phyloP scores from a whole-genome alignment of 2,888 invertebrate genomes.

The Toxonevra muliebris region DNA sequence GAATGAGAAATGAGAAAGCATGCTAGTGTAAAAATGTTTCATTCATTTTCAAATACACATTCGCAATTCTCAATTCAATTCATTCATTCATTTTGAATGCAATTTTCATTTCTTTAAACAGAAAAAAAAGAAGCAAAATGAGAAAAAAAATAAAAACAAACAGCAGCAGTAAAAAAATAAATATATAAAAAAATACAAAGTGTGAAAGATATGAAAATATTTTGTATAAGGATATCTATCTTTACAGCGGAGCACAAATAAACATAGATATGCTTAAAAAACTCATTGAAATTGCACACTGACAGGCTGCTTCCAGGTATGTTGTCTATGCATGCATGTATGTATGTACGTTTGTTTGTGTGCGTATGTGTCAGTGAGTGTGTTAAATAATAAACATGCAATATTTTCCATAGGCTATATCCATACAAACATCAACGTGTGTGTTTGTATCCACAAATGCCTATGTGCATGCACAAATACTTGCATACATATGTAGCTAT shows the following conservation, averaged over 20 bases:
- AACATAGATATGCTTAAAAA: background rate
- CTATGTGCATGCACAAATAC: constrained; percentile 3
- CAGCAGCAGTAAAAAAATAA: background rate
- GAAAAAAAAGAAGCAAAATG: constrained; percentile 13
- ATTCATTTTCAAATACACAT: constrained; percentile 32
- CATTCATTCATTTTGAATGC: constrained; percentile 37
- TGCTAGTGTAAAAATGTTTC: constrained; percentile 8
- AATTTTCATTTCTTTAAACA: constrained; percentile 32
- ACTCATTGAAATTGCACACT: background rate
- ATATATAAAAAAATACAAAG: constrained; percentile 11
- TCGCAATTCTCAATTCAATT: constrained; percentile 31
- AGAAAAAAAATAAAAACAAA: constrained; percentile 5
- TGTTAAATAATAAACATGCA: constrained; percentile 17
- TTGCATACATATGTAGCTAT: constrained; percentile 6
- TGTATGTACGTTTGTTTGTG: constrained; percentile 2
- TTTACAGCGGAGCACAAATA: constrained; percentile 26
- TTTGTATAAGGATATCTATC: constrained; percentile 9
- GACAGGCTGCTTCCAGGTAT: constrained; percentile 17
- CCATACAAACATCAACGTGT: background rate
- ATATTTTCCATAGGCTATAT: background rate
- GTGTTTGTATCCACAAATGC: constrained; percentile 1
- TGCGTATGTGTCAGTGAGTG: background rate
- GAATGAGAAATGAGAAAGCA: background rate
- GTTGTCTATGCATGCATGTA: background rate
- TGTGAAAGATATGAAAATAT: constrained; percentile 8